Evolutionary conservation across 2,797 vertebrate species (phyloP).

Genomic region (Pseudochirops cupreus): DNA sequence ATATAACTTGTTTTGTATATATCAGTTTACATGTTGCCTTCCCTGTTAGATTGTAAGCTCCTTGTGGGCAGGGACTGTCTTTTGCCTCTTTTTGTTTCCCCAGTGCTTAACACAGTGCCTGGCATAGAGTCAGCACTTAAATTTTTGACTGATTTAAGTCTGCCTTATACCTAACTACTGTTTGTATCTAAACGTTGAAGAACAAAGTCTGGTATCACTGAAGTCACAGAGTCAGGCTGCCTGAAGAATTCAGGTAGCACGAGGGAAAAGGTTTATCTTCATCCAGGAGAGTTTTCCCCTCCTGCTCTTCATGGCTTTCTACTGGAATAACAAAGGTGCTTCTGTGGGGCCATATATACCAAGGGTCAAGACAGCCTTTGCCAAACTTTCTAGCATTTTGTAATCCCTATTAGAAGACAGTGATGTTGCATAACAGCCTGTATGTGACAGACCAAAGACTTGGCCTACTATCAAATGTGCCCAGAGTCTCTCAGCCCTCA

Average conservation of each 20-base stretch:
- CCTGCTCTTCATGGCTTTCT: neutral
- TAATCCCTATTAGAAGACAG: neutral
- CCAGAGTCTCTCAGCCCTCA: slow-evolving; percentile 55
- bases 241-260: neutral
- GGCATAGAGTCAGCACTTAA: neutral
- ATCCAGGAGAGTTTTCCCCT: accelerated
- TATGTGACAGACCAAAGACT: slow-evolving; percentile 25
- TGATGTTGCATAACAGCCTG: slow-evolving; percentile 17
- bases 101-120: neutral
- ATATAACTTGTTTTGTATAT: neutral
- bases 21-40: neutral
- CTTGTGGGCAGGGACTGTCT: neutral
- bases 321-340: slow-evolving; percentile 12
- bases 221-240: neutral
- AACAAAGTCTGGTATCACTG: neutral
- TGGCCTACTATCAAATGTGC: slow-evolving; percentile 81
- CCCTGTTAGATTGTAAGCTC: neutral
- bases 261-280: neutral
- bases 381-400: neutral
- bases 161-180: neutral
- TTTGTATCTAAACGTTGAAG: neutral
- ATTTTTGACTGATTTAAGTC: neutral
- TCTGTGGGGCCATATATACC: neutral
- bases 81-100: neutral
- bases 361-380: neutral